phyloP scores from a whole-genome alignment of 2,797 vertebrate species.

The Benthosema pterotum region DNA sequence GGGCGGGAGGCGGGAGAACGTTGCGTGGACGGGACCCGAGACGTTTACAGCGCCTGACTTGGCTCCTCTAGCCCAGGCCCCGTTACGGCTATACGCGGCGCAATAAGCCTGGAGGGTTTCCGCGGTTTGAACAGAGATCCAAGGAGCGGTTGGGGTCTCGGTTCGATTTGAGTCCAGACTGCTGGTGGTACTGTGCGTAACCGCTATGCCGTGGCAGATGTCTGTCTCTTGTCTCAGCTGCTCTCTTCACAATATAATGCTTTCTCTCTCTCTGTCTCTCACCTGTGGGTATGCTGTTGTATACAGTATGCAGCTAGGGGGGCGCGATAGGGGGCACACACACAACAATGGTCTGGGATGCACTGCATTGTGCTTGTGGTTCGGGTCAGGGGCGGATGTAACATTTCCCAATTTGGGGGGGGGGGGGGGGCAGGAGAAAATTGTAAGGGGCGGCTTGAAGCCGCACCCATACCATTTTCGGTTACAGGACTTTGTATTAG shows the following conservation, averaged over 20 bases:
- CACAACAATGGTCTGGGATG: no score
- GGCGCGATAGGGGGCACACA: no score
- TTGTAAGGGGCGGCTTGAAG: no score
- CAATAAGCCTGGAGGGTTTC: conserved; percentile 35
- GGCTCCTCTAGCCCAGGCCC: conserved; percentile 34
- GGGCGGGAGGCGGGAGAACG: conserved; percentile 45
- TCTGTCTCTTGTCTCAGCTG: conserved; percentile 43
- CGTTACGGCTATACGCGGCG: conserved; percentile 25
- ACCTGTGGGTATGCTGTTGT: not conserved
- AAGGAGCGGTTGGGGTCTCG: conserved; percentile 46
- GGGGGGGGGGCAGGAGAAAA: no score
- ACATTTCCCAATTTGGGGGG: no score
- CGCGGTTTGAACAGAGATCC: conserved; percentile 55
- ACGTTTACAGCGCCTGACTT: conserved; percentile 34
- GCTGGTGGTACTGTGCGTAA: conserved; percentile 28
- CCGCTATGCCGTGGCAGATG: conserved; percentile 40
- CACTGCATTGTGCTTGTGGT: no score
- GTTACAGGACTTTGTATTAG: no score
- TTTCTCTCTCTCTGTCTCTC: conserved; percentile 21
- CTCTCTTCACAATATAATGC: conserved; percentile 25
- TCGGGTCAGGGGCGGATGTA: no score
- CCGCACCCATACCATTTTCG: no score
- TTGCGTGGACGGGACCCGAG: conserved; percentile 50
- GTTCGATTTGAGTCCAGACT: conserved; percentile 37
- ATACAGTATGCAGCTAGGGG: no score